phyloP scores from a whole-genome alignment of 2,888 invertebrate genomes.

The Epinotia brunnichana region DNA sequence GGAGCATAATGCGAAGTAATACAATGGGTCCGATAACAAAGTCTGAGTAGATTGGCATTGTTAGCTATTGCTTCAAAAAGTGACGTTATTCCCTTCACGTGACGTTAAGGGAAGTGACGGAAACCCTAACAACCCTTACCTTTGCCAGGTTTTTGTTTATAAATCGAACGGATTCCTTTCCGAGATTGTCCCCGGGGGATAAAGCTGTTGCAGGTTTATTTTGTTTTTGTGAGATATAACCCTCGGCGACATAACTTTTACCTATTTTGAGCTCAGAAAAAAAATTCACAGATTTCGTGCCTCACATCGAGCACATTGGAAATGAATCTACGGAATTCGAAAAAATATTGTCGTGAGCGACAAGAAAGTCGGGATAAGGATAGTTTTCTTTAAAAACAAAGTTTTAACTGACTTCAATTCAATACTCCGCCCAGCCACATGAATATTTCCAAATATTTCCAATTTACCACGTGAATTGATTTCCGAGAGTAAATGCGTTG shows the following conservation, averaged over 20 bases:
- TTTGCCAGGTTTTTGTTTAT: constrained; percentile 49
- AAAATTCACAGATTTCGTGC: too few relatives aligned
- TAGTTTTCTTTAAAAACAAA: too few relatives aligned
- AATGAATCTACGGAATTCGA: too few relatives aligned
- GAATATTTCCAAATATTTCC: too few relatives aligned
- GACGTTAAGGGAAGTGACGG: constrained; percentile 48
- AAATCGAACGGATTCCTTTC: constrained; percentile 52
- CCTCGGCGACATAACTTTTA: constrained; percentile 8
- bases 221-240: constrained; percentile 50
- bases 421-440: too few relatives aligned
- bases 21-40: constrained; percentile 39
- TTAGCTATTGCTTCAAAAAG: constrained; percentile 43
- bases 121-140: constrained; percentile 50
- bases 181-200: constrained; percentile 50
- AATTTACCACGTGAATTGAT: too few relatives aligned
- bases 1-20: constrained; percentile 24
- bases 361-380: too few relatives aligned
- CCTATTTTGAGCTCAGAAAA: constrained; percentile 24
- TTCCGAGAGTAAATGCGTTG: too few relatives aligned
- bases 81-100: constrained; percentile 49
- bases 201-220: constrained; percentile 54
- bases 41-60: constrained; percentile 40
- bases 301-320: too few relatives aligned
- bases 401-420: too few relatives aligned
- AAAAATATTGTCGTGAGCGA: too few relatives aligned